A percentile compares a stretch with the other conserved stretches of the same genome.
Evolutionary conservation across 1,140 invertebrate species (phyloP).

Genomic region (Stegodyphus mimosarum): DNA sequence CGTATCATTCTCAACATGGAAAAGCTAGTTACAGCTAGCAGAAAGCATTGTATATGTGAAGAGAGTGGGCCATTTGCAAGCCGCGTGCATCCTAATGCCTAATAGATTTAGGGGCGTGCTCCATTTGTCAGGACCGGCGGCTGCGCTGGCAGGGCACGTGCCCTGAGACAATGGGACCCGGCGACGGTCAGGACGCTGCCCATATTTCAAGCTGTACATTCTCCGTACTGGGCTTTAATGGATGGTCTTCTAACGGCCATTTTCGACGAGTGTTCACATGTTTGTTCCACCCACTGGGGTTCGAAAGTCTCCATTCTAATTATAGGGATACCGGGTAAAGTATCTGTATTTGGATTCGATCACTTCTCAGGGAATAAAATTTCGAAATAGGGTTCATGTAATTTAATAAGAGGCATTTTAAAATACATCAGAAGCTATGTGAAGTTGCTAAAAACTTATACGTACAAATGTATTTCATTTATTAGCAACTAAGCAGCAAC

Average conservation of each 20-base stretch:
- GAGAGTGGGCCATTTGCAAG: constrained; percentile 30
- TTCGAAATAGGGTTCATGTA: too few species aligned
- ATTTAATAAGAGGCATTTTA: too few species aligned
- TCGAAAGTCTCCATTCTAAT: not conserved
- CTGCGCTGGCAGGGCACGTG: not conserved
- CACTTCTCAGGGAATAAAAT: too few species aligned
- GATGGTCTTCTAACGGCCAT: not conserved
- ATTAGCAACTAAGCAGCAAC: too few species aligned
- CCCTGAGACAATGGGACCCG: constrained; percentile 14
- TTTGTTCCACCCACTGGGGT: not conserved
- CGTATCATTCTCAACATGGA: too few species aligned
- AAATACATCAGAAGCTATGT: too few species aligned
- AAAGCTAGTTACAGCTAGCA: too few species aligned
- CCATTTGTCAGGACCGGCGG: constrained; percentile 50
- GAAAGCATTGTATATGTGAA: too few species aligned
- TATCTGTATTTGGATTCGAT: not conserved
- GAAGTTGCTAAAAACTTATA: too few species aligned
- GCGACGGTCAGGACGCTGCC: not conserved
- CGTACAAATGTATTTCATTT: too few species aligned
- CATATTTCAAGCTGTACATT: not conserved
- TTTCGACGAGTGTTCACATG: not conserved
- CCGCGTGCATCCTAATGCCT: constrained; percentile 42
- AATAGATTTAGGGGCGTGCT: constrained; percentile 56
- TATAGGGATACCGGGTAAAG: not conserved
- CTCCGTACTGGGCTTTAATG: not conserved